Conservation (phyloP, 2,888 invertebrate species). For the Saturnia pavonia region DNA sequence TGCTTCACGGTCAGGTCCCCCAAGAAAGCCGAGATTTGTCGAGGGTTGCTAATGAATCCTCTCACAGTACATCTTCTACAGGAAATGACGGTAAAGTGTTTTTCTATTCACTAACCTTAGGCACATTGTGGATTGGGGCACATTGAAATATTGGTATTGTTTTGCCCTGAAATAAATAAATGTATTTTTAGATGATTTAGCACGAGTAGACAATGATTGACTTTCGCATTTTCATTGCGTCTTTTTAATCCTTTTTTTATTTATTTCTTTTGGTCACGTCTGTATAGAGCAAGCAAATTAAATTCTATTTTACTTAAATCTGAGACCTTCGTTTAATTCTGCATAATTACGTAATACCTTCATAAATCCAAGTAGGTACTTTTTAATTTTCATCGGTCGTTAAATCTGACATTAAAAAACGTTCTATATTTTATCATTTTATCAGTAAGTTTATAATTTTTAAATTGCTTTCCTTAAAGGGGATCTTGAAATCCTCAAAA, state of each 20-base stretch:
- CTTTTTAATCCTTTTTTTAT: background rate
- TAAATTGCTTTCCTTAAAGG: background rate
- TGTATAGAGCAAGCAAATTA: background rate
- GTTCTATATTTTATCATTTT: no score
- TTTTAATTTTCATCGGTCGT: no score
- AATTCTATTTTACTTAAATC: no score
- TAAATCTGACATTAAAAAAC: no score
- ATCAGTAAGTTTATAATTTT: no score
- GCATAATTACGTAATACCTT: background rate
- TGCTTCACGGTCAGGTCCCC: conserved; percentile 37
- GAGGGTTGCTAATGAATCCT: conserved; percentile 78
- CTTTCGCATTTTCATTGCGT: background rate
- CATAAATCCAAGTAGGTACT: no score
- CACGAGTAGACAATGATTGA: background rate
- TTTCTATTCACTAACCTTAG: conserved; percentile 61
- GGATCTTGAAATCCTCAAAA: background rate
- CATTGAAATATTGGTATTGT: conserved; percentile 5
- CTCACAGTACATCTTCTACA: conserved; percentile 68
- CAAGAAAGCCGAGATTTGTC: conserved; percentile 67
- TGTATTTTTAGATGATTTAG: background rate
- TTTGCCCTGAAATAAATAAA: background rate
- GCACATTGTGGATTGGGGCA: conserved; percentile 2
- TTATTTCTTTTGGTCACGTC: background rate
- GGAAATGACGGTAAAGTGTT: conserved; percentile 79
- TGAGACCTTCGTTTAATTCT: background rate